Evolutionary conservation across 2,888 invertebrate species (phyloP), one percentile per base, ranked within the genome.

Genomic region (Tenthredo mesomela): DNA sequence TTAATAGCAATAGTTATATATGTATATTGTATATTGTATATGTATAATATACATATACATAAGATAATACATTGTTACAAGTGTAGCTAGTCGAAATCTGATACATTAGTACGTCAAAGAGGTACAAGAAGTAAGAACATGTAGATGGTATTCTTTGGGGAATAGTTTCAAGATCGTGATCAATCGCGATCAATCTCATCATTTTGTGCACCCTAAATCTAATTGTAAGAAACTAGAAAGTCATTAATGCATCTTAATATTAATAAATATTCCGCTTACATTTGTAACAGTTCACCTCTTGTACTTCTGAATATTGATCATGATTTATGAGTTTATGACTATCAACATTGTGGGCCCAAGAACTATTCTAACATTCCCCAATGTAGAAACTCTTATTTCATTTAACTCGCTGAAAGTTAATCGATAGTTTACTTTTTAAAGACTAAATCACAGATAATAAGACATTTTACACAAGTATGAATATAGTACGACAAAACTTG

Each of bases 371-470:
- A 58, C n/a, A 78, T 78, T 54, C n/a, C 29, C 50, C 18, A 54
- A 54, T 37, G 78, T 54, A 58, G 54, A 78, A 78, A 58, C 37
- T 80, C 61, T 58, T 37, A 61, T 21, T 58, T 80, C 80, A 80
- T 25, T 61, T 80, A 12, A 40, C 61, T 21, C 37, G 80, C 21
- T 25, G 58, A 54, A 77, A 40, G 47, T 77, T 54, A 54, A 61
- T 80, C 25, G 61, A 61, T 80, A 61, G 15, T 80, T 80, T 61
- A 80, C 54, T 61, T 80, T 80, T 80, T 80, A 80, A 21, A 80
- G 58, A 54, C 80, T 80, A 80, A 80, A 80, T 80, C 80, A 80
- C 80, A 80, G 80, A 80, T 61, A 77, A 54, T 77, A 80, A 80
- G 80, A 80, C 58, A 80, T 80, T 80, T 80, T 40, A 80, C 80